Conservation (phyloP, 2,888 invertebrate genomes). For the Lasioglossum morio region DNA sequence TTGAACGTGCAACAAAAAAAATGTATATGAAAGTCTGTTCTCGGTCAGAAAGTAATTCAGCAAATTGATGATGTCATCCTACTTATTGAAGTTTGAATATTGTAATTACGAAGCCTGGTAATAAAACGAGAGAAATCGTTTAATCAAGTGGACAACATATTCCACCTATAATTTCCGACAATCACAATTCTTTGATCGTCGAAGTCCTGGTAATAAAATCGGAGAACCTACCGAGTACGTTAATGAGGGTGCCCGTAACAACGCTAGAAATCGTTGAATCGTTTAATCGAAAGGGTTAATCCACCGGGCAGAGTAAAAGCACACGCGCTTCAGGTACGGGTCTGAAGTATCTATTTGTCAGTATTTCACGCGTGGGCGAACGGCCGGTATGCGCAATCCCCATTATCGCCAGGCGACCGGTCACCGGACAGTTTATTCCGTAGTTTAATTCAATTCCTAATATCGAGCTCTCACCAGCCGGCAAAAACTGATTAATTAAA, state of each 20-base stretch:
- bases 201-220: background rate
- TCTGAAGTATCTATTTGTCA: background rate
- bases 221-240: background rate
- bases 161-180: no score
- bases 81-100: no score
- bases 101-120: no score
- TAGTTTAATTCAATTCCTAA: constrained; percentile 1
- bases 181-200: no score
- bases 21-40: no score
- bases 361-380: background rate
- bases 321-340: background rate
- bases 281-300: background rate
- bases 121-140: no score
- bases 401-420: background rate
- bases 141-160: no score
- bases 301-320: background rate
- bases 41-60: no score
- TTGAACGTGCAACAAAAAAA: no score
- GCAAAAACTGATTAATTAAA: background rate
- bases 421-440: background rate
- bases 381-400: background rate
- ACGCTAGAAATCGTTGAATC: background rate
- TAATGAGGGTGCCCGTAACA: background rate
- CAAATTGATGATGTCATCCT: no score
- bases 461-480: background rate